Evolutionary conservation across 2,797 vertebrate species (phyloP).

Genomic region (Dipus sagitta): DNA sequence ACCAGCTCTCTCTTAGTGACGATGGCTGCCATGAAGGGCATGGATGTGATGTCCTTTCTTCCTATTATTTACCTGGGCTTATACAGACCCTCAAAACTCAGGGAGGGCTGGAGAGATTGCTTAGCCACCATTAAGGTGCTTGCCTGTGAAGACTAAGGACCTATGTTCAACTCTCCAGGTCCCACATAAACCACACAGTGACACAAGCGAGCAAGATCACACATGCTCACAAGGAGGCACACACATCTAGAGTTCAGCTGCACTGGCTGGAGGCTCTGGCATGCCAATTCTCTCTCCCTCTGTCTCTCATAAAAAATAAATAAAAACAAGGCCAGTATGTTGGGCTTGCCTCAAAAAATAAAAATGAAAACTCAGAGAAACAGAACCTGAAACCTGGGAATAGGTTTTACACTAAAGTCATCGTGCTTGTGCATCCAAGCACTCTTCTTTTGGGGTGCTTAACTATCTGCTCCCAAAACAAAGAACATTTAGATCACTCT

Average conservation of each 20-base stretch:
- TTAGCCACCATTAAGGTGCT: no score
- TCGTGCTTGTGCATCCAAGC: neutral
- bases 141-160: no score
- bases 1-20: neutral
- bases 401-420: neutral
- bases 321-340: no score
- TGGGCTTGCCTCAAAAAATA: no score
- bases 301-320: no score
- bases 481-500: neutral
- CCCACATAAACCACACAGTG: no score
- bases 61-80: neutral
- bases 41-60: neutral
- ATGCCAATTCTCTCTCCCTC: no score
- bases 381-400: constrained; percentile 29
- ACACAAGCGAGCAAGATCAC: no score
- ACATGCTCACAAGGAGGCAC: no score
- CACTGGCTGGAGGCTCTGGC: no score
- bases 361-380: neutral
- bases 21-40: neutral
- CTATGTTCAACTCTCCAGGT: no score
- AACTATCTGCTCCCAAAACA: neutral
- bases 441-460: neutral
- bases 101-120: neutral
- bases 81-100: neutral
- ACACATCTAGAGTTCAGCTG: no score